A percentile compares a stretch with the other conserved stretches of the same genome.
These are phyloP conservation scores for Teleopsis dalmanni DNA, from an alignment of 1,140 invertebrate species.

Conservation along the genomic window DNA sequence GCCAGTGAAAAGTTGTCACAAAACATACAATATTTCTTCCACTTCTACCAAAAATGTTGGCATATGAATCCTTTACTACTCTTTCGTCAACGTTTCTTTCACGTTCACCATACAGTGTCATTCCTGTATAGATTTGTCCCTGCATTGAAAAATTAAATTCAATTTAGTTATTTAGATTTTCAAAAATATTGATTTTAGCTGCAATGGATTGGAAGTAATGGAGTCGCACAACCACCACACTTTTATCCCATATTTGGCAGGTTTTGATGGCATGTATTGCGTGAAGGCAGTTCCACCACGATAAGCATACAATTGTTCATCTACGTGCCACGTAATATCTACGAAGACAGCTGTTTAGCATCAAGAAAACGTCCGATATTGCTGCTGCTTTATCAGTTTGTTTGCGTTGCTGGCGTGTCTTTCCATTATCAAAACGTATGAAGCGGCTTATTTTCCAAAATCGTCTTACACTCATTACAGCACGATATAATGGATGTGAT, in stretches of 20 bases:
- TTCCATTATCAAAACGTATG: constrained; percentile 31
- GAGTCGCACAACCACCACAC: constrained; percentile 11
- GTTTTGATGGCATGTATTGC: constrained; percentile 40
- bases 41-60: constrained; percentile 14
- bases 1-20: constrained; percentile 28
- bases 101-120: neutral
- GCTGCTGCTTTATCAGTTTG: constrained; percentile 24
- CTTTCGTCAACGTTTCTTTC: constrained; percentile 2
- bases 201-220: constrained; percentile 11
- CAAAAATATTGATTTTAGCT: neutral
- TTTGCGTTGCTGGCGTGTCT: constrained; percentile 17
- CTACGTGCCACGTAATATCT: constrained; percentile 28
- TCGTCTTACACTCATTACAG: constrained; percentile 3
- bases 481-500: constrained; percentile 5
- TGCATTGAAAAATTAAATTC: too few species aligned
- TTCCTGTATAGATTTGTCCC: constrained; percentile 2
- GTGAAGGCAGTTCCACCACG: constrained; percentile 37
- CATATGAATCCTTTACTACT: constrained; percentile 3
- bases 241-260: constrained; percentile 15
- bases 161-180: too few species aligned
- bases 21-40: constrained; percentile 26
- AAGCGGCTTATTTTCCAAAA: constrained; percentile 16
- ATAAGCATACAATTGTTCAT: constrained; percentile 39
- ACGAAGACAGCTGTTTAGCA: constrained; percentile 9
- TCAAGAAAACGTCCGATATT: constrained; percentile 9